These are phyloP conservation scores for Phengaris arion DNA, from an alignment of 2,888 invertebrate genomes.

Conservation along the genomic window DNA sequence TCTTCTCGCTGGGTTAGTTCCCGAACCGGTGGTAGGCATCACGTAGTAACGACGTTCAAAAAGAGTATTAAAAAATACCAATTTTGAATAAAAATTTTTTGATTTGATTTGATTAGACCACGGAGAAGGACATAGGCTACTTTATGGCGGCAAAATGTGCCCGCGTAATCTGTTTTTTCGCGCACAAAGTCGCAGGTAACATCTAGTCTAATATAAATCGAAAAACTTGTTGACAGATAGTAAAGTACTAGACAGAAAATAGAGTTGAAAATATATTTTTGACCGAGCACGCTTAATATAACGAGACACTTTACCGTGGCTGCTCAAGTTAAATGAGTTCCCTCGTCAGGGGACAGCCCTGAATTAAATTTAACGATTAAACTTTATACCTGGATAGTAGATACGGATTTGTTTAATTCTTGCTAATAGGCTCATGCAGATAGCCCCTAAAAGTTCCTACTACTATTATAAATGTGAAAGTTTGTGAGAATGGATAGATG, in stretches of 20 bases:
- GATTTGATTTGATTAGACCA: too few species aligned
- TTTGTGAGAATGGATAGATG: too few species aligned
- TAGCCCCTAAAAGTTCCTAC: background rate
- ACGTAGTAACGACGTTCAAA: too few species aligned
- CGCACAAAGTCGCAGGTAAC: too few species aligned
- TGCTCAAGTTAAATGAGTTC: slow-evolving; percentile 20
- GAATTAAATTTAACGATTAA: slow-evolving; percentile 20
- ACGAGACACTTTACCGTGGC: slow-evolving; percentile 4
- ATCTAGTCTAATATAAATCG: background rate
- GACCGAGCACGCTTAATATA: background rate
- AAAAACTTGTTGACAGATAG: background rate
- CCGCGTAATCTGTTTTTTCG: too few species aligned
- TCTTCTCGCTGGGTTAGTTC: too few species aligned
- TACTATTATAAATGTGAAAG: too few species aligned
- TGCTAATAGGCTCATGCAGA: background rate
- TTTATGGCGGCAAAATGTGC: too few species aligned
- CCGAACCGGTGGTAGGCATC: too few species aligned
- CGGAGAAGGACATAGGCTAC: too few species aligned
- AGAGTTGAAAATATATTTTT: slow-evolving; percentile 2
- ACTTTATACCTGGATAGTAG: background rate
- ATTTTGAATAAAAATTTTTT: too few species aligned
- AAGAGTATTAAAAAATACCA: too few species aligned
- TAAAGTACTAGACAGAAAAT: background rate
- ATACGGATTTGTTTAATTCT: background rate
- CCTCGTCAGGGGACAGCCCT: slow-evolving; percentile 20